Evolutionary conservation across 1,140 invertebrate species (phyloP), one percentile per base, ranked within the genome.

Genomic region (Potamilus streckersoni): DNA sequence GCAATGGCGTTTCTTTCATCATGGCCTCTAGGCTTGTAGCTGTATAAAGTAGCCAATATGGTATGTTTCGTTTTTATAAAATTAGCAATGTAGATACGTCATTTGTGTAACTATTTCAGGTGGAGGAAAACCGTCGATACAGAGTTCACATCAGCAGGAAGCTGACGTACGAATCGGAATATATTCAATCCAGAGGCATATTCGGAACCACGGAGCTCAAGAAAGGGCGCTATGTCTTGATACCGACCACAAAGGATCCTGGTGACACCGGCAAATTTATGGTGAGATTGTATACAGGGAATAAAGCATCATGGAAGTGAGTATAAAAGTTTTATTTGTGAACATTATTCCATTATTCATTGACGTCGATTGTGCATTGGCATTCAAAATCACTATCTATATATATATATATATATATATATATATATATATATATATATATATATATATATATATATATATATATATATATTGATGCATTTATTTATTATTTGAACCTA

Each of bases 231-330:
- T 93, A 94, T 85, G 88, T 93, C 16, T 83, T 94, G 13, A 84
- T 93, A 6, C 93, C 93, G 12, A 92, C 92, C 5, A 93, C 92
- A 8, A 92, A 91, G 82, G 90, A 91, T 23, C 89, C 92, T 13
- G 89, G 90, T 19, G 84, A 91, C 70, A 89, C 89, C 56, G 92
- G 91, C 5, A 89, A 92, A 66, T 93, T 92, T 84, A 85, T 93
- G 73, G 79, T 94, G 31, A 81, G 93, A 74, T 82, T 93, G 14
- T 93, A 92, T 81, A 90, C 92, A 6, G 80, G 82, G 19, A 79
- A 74, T 62, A 78, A 71, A 13, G 66, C 82, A 4, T 71, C 73
- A 1, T 79, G 76, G 23, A 85, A 63, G 86, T 86, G 71, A 77
- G 80, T 71, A 49, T 49, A 49, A 49, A 6, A 6, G 38, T 49